A percentile compares a stretch with the other conserved stretches of the same genome.
Conservation (phyloP, 2,113 vertebrate species). For the Chaetops frenatus region DNA sequence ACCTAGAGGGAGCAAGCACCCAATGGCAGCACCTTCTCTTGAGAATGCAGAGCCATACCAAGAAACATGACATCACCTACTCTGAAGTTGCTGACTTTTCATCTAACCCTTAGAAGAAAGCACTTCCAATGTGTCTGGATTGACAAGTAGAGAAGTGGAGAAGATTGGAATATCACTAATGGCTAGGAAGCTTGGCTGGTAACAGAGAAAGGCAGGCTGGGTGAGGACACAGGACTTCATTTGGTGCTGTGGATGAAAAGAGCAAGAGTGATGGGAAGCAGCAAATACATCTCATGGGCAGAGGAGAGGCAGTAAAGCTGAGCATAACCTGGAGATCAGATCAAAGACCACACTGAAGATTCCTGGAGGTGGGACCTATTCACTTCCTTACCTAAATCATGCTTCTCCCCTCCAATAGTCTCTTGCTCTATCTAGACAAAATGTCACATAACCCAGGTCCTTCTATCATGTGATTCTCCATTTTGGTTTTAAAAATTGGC, state of each 20-base stretch:
- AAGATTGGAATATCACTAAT: not conserved
- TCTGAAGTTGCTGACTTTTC: not conserved
- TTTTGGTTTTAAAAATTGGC: not conserved
- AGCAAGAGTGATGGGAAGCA: not conserved
- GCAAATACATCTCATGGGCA: accelerated
- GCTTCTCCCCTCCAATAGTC: not conserved
- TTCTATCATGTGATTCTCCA: not conserved
- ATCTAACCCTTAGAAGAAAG: not conserved
- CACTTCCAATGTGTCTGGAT: not conserved
- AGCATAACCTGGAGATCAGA: not conserved
- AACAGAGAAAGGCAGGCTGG: not conserved
- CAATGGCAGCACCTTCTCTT: not conserved
- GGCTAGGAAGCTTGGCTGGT: not conserved
- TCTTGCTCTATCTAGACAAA: not conserved
- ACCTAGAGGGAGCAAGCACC: not conserved
- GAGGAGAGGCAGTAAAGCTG: not conserved
- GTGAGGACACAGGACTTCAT: not conserved
- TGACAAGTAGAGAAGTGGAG: not conserved
- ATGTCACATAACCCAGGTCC: not conserved
- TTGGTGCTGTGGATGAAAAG: not conserved
- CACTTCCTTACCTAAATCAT: not conserved
- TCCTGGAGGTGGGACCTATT: not conserved
- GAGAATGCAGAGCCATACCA: not conserved
- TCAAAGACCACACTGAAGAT: not conserved
- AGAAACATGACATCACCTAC: not conserved